Conservation (phyloP, 2,113 vertebrate genomes). For the Crocuta crocuta region DNA sequence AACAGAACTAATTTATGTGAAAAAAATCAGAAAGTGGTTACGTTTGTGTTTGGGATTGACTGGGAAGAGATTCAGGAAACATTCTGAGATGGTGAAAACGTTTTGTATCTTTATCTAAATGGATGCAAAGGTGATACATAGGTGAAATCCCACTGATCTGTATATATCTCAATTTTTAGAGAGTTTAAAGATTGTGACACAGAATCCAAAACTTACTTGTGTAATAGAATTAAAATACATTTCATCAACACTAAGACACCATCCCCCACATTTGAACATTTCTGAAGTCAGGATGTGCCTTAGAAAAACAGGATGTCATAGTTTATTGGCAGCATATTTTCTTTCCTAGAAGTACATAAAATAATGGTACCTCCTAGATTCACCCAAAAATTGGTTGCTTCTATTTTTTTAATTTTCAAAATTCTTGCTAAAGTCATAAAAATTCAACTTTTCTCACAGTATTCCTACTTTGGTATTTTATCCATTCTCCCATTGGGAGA, state of each 20-base stretch:
- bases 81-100: neutral
- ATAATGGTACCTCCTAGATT: neutral
- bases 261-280: neutral
- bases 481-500: too few relatives aligned
- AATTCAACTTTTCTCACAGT: neutral
- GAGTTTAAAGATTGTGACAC: neutral
- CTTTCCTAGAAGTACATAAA: neutral
- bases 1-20: neutral
- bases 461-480: neutral
- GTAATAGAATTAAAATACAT: neutral
- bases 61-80: neutral
- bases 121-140: neutral
- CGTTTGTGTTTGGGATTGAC: neutral
- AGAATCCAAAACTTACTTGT: neutral
- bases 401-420: neutral
- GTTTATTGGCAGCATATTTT: neutral
- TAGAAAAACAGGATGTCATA: neutral
- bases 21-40: neutral
- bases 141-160: neutral
- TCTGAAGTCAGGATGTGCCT: neutral
- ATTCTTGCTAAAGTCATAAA: slow-evolving; percentile 11
- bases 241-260: neutral
- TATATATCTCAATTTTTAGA: neutral
- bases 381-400: neutral
- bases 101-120: neutral